A percentile compares a stretch with the other conserved stretches of the same genome.
These are phyloP conservation scores for Plemyria rubiginata DNA, from an alignment of 2,888 invertebrate genomes.

Conservation along the genomic window DNA sequence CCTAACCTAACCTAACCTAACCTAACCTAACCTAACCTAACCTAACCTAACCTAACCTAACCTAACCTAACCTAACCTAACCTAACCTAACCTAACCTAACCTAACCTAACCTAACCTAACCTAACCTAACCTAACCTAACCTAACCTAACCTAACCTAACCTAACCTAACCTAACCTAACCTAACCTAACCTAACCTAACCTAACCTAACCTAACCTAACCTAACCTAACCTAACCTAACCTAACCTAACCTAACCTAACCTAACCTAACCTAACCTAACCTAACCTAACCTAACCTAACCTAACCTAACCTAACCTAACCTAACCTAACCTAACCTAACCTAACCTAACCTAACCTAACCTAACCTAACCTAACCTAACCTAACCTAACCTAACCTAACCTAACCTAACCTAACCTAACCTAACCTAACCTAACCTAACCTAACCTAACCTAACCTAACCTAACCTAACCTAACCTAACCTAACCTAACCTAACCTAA, in stretches of 20 bases:
- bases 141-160: conserved; percentile 40
- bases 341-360: conserved; percentile 32
- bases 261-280: conserved; percentile 36
- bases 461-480: conserved; percentile 33
- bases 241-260: conserved; percentile 8
- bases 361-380: conserved; percentile 25
- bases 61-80: conserved; percentile 4
- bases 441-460: conserved; percentile 32
- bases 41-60: conserved; percentile 11
- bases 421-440: conserved; percentile 32
- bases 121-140: conserved; percentile 35
- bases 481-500: conserved; percentile 31
- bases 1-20: conserved; percentile 4
- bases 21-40: conserved; percentile 4
- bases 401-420: conserved; percentile 25
- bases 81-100: conserved; percentile 17
- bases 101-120: conserved; percentile 28
- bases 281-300: conserved; percentile 39
- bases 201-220: conserved; percentile 16
- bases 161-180: conserved; percentile 41
- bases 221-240: conserved; percentile 4
- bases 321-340: conserved; percentile 38
- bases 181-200: conserved; percentile 35
- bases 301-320: conserved; percentile 36
- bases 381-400: conserved; percentile 22